Evolutionary conservation across 2,113 vertebrate genomes (phyloP).

Genomic region (Baryphthengus martii): DNA sequence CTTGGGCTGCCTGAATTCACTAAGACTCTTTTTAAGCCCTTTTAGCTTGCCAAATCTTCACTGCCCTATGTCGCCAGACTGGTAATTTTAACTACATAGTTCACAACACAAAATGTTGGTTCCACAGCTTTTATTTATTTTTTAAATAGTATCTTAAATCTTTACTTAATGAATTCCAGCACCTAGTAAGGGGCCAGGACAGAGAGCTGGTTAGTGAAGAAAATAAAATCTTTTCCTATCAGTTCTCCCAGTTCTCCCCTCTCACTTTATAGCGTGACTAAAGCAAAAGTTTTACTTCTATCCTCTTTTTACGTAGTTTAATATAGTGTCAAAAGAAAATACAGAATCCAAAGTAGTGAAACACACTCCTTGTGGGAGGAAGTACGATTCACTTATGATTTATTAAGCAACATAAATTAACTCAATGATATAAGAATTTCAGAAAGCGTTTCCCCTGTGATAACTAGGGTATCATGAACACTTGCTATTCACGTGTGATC

Average conservation of each 20-base stretch:
- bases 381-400: constrained; percentile 1
- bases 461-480: background rate
- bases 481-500: background rate
- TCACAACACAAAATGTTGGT: background rate
- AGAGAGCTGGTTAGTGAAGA: background rate
- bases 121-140: accelerated
- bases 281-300: background rate
- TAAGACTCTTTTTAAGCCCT: background rate
- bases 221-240: background rate
- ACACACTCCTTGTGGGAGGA: background rate
- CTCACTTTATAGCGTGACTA: background rate
- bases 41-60: background rate
- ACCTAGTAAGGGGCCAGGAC: background rate
- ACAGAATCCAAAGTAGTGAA: background rate
- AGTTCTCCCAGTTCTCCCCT: background rate
- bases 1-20: background rate
- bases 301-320: background rate
- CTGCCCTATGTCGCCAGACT: background rate
- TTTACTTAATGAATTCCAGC: background rate
- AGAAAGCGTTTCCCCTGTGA: background rate
- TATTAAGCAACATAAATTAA: constrained; percentile 28
- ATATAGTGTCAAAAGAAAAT: background rate
- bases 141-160: background rate
- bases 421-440: background rate
- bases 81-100: background rate